Percentiles rank a stretch among this genome's conserved stretches.
phyloP scores from a whole-genome alignment of 2,797 vertebrate species.

The Spea hammondii region DNA sequence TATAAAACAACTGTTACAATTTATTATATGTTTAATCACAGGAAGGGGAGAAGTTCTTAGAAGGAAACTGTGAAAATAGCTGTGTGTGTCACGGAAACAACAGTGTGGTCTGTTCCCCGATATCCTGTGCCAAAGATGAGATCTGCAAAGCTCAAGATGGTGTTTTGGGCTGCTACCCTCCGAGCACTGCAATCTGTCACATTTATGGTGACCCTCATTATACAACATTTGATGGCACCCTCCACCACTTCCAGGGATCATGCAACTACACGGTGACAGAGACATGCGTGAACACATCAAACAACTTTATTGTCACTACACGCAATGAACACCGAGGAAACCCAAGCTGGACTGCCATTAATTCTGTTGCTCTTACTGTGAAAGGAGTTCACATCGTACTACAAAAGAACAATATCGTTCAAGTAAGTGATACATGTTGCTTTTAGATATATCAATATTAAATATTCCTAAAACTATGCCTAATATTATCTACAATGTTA shows the following conservation, averaged over 20 bases:
- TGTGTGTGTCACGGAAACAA: conserved; percentile 56
- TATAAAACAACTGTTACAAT: neutral
- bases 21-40: conserved; percentile 37
- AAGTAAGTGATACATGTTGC: conserved; percentile 61
- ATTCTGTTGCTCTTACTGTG: conserved; percentile 69
- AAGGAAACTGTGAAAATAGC: conserved; percentile 47
- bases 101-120: conserved; percentile 45
- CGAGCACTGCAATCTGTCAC: conserved; percentile 64
- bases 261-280: conserved; percentile 72
- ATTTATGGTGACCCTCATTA: conserved; percentile 79
- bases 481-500: too few relatives aligned
- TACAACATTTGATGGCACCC: conserved; percentile 69
- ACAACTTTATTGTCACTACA: conserved; percentile 72
- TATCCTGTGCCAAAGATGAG: conserved; percentile 50
- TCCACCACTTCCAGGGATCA: conserved; percentile 77
- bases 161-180: conserved; percentile 37
- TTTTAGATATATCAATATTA: too few relatives aligned
- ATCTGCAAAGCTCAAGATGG: conserved; percentile 55
- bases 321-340: conserved; percentile 68
- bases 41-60: conserved; percentile 60
- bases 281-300: conserved; percentile 67
- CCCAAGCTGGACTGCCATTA: conserved; percentile 67
- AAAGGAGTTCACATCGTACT: conserved; percentile 66
- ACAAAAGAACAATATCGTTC: conserved; percentile 64
- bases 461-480: too few relatives aligned